Percentiles rank a stretch among this genome's conserved stretches.
These are phyloP conservation scores for Mallotus villosus DNA, from an alignment of 2,797 vertebrate genomes.

Conservation along the genomic window DNA sequence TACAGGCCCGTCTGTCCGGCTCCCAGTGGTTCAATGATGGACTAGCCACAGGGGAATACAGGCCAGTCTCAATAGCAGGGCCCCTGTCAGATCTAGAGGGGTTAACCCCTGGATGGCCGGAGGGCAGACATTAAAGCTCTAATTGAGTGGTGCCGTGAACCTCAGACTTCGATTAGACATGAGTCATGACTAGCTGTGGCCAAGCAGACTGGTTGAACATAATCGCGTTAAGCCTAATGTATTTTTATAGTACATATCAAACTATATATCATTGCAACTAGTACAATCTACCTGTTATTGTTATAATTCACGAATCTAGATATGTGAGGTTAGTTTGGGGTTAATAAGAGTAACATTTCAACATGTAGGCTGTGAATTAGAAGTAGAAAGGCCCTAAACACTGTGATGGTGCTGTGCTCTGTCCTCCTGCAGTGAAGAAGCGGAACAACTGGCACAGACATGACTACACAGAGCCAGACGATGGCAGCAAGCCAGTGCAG, in stretches of 20 bases:
- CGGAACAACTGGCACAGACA: conserved; percentile 96
- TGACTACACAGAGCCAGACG: conserved; percentile 92
- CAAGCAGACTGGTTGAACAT: background rate
- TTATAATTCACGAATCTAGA: background rate
- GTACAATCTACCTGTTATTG: background rate
- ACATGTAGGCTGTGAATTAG: background rate
- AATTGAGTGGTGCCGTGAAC: conserved; percentile 63
- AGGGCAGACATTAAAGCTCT: conserved; percentile 59
- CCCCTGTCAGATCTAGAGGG: conserved; percentile 42
- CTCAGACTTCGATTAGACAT: conserved; percentile 46
- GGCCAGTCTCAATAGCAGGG: conserved; percentile 26
- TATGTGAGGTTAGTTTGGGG: background rate
- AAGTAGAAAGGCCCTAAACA: background rate
- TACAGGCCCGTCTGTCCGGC: background rate
- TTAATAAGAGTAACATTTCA: background rate
- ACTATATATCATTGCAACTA: too few species aligned
- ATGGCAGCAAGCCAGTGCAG: conserved; percentile 90
- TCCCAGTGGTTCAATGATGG: conserved; percentile 10
- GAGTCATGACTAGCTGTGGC: conserved; percentile 21
- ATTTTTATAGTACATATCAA: conserved; percentile 2
- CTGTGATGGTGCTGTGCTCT: background rate
- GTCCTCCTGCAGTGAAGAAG: conserved; percentile 85
- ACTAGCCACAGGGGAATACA: conserved; percentile 28
- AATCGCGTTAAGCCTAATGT: conserved; percentile 28
- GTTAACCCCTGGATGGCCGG: conserved; percentile 37